Conservation (phyloP, 1,140 invertebrate genomes). For the Radopholus similis region DNA sequence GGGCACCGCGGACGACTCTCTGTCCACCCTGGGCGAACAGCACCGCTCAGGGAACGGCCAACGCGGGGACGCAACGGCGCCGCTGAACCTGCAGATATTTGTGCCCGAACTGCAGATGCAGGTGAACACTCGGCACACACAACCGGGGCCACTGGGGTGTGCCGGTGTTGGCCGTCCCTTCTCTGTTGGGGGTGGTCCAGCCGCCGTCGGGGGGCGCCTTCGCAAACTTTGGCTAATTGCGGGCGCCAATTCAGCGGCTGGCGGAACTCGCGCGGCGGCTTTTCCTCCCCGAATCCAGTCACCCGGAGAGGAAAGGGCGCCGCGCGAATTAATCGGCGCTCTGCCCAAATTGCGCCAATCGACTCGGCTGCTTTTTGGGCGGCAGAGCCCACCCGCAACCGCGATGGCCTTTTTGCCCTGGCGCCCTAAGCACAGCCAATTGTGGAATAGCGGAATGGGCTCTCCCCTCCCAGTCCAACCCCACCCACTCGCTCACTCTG, state of each 20-base stretch:
- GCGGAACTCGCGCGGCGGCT: background rate
- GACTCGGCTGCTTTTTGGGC: too few species aligned
- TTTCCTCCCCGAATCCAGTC: background rate
- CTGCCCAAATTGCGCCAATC: too few species aligned
- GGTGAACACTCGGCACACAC: too few species aligned
- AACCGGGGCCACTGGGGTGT: too few species aligned
- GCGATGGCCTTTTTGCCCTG: too few species aligned
- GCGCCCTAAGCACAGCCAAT: too few species aligned
- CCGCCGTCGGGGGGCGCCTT: background rate
- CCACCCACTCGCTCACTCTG: background rate
- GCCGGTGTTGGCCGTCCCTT: too few species aligned
- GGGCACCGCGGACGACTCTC: conserved; percentile 3
- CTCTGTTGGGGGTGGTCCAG: background rate
- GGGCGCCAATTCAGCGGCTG: background rate
- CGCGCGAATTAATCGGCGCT: too few species aligned
- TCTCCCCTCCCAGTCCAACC: background rate
- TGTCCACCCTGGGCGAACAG: conserved; percentile 10
- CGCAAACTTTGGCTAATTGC: background rate
- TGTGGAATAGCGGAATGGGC: too few species aligned
- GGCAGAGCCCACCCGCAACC: too few species aligned
- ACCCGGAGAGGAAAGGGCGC: background rate
- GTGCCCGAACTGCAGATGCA: conserved; percentile 63
- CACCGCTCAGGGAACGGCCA: background rate
- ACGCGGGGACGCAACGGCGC: background rate
- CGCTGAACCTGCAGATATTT: conserved; percentile 62